Conservation (phyloP, 2,888 invertebrate genomes). For the Hirtodrosophila duncani region DNA sequence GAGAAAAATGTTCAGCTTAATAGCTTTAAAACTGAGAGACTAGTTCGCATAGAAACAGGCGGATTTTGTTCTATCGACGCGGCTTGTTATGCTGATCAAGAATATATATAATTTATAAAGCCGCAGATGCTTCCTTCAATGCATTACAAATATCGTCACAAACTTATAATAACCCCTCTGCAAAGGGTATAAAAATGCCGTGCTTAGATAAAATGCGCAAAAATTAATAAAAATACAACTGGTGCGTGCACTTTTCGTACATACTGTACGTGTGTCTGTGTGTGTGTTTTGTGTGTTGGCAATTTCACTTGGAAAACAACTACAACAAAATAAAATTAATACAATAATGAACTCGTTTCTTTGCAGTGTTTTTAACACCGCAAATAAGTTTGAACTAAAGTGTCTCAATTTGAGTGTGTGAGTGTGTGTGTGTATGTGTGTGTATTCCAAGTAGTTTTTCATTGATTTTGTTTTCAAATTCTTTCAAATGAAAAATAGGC, state of each 20-base stretch:
- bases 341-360: conserved; percentile 64
- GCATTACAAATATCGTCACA: conserved; percentile 9
- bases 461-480: conserved; percentile 16
- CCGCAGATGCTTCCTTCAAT: too few species aligned
- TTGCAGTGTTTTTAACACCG: conserved; percentile 67
- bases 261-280: conserved; percentile 31
- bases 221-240: conserved; percentile 57
- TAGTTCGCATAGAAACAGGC: too few species aligned
- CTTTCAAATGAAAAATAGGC: conserved; percentile 53
- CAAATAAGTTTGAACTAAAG: conserved; percentile 67
- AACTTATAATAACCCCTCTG: conserved; percentile 1
- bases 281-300: conserved; percentile 25
- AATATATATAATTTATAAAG: too few species aligned
- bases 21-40: too few species aligned
- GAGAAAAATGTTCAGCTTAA: too few species aligned
- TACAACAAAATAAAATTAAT: conserved; percentile 65
- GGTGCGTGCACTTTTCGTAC: conserved; percentile 44
- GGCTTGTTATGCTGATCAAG: too few species aligned
- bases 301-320: conserved; percentile 42
- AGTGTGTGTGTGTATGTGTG: conserved; percentile 26
- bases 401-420: conserved; percentile 51
- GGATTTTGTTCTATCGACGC: too few species aligned
- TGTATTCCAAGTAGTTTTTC: conserved; percentile 19
- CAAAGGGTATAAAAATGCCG: conserved; percentile 40
- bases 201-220: conserved; percentile 56